Evolutionary conservation across 1,140 invertebrate species (phyloP), one percentile per base, ranked within the genome.

Genomic region (Rhopalosiphum padi): DNA sequence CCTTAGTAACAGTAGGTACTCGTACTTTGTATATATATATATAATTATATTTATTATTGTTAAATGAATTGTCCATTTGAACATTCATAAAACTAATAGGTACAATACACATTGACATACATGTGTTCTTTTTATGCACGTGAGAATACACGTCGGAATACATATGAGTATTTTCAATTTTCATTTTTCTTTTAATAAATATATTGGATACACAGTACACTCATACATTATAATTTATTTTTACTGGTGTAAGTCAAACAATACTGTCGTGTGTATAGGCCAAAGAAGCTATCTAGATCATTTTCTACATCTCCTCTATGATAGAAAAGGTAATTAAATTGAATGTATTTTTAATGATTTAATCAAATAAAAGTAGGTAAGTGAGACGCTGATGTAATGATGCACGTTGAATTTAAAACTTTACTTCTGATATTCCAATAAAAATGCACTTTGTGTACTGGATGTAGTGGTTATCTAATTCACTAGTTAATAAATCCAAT

Each of bases 251-350:
- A 37, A 35, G 23, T 37, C 35, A 51, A 22, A 89, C 87, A 89
- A 89, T 89, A 89, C 87, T 53, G n/a, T 8, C 21, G 7, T 53
- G n/a, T 37, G 30, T 88, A 18, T 35, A 8, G 18, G n/a, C 46
- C 43, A n/a, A 6, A 6, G 18, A 46, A 87, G 30, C 43, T 89
- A 53, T 53, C 48, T 37, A 89, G 87, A 89, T 89, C 87, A 53
- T 89, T 89, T 53, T 53, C 9, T n/a, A 43, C 83, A 41, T 85
- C 9, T 46, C 9, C 22, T 23, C 2, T 21, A 15, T 7, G 35
- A 6, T 37, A 37, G 22, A 89, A 89, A 89, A 89, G 1, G 46
- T 53, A 89, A 89, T 89, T 89, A 89, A 53, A 89, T 88, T 83
- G 82, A 37, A 83, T 23, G 21, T 86, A 86, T 86, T 43, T 43